phyloP scores from a whole-genome alignment of 2,888 invertebrate genomes.

The Trimorus sp. region DNA sequence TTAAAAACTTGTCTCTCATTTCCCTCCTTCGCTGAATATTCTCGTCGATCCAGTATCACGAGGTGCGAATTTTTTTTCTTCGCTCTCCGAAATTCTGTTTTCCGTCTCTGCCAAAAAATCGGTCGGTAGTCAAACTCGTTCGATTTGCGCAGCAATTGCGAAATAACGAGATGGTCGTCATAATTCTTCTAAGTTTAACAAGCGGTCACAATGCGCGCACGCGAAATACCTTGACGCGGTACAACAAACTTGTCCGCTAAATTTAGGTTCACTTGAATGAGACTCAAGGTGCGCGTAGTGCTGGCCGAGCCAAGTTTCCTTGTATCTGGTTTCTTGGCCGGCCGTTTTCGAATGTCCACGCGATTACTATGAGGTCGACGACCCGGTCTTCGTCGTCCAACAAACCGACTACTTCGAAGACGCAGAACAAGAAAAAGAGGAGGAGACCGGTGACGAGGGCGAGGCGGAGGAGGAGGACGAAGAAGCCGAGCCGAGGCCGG shows the following conservation, averaged over 20 bases:
- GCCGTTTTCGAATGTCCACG: slow-evolving; percentile 67
- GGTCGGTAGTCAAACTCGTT: too few relatives aligned
- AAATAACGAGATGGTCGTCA: too few relatives aligned
- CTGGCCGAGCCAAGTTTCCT: slow-evolving; percentile 66
- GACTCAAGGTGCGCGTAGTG: slow-evolving; percentile 63
- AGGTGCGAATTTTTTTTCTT: too few relatives aligned
- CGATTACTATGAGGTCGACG: slow-evolving; percentile 64
- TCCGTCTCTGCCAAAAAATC: too few relatives aligned
- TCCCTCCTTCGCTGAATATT: too few relatives aligned
- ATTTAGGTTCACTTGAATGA: slow-evolving; percentile 68
- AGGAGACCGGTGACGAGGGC: not conserved
- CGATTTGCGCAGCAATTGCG: too few relatives aligned
- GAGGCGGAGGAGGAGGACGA: slow-evolving; percentile 21
- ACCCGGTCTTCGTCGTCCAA: slow-evolving; percentile 50
- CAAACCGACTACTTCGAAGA: slow-evolving; percentile 43
- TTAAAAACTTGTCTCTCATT: too few relatives aligned
- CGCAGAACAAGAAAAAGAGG: slow-evolving; percentile 29
- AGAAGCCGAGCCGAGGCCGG: slow-evolving; percentile 18
- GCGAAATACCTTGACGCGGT: slow-evolving; percentile 63
- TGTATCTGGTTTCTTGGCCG: slow-evolving; percentile 65
- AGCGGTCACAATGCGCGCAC: slow-evolving; percentile 39
- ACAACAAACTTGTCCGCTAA: slow-evolving; percentile 65
- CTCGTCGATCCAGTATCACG: too few relatives aligned
- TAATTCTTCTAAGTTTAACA: slow-evolving; percentile 23
- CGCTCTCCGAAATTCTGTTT: too few relatives aligned